Evolutionary conservation across 1,140 invertebrate species (phyloP).

Genomic region (Heliothis subflexa): DNA sequence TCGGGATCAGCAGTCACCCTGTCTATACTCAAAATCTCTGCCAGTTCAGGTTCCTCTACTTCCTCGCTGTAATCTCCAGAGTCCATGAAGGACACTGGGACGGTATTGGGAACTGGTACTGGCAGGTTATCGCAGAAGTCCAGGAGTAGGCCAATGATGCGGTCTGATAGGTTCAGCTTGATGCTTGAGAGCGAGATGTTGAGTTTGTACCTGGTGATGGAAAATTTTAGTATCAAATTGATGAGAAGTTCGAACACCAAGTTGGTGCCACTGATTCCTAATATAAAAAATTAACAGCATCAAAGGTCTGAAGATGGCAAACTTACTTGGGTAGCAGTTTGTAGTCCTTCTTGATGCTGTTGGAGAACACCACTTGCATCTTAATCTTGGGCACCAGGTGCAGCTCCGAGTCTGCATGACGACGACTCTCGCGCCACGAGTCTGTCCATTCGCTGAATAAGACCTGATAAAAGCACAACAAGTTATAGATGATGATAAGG

Average conservation of each 20-base stretch:
- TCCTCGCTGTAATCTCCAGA: conserved; percentile 76
- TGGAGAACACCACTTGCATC: conserved; percentile 90
- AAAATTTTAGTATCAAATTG: not conserved
- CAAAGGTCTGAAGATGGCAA: not conserved
- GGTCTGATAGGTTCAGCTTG: conserved; percentile 93
- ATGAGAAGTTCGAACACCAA: not conserved
- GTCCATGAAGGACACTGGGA: conserved; percentile 81
- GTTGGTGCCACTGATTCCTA: not conserved
- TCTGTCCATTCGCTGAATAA: conserved; percentile 89
- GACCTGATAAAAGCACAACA: conserved; percentile 65
- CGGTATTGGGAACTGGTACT: conserved; percentile 83
- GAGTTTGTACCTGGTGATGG: conserved; percentile 90
- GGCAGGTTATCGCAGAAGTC: conserved; percentile 91
- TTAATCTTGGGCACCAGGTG: conserved; percentile 92
- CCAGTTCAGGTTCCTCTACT: conserved; percentile 65
- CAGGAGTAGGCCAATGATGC: conserved; percentile 88
- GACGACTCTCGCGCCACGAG: conserved; percentile 91
- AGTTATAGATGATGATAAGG: not conserved
- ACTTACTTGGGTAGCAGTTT: conserved; percentile 89
- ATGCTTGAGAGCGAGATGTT: conserved; percentile 91
- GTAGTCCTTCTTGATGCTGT: conserved; percentile 92
- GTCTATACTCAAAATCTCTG: conserved; percentile 66
- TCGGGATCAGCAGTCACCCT: conserved; percentile 75
- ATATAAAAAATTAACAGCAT: not conserved
- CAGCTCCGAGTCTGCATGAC: conserved; percentile 90